These are phyloP conservation scores for Limnothrissa miodon DNA, from an alignment of 2,113 vertebrate genomes.

Conservation along the genomic window DNA sequence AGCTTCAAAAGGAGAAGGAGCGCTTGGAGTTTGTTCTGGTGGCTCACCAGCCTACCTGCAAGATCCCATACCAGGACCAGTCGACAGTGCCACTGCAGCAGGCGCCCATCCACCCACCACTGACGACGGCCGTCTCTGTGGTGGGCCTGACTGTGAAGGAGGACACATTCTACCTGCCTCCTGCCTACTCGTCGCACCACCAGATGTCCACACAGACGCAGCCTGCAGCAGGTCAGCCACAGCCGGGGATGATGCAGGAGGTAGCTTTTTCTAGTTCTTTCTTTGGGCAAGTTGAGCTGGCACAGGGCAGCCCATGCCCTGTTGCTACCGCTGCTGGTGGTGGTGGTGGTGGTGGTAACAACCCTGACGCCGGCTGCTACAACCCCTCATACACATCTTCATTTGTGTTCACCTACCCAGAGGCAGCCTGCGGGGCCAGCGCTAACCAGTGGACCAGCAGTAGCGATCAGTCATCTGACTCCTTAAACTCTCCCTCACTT, in stretches of 20 bases:
- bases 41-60: conserved; percentile 89
- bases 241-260: conserved; percentile 81
- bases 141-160: conserved; percentile 80
- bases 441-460: conserved; percentile 92
- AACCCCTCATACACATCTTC: conserved; percentile 96
- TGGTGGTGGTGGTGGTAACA: conserved; percentile 33
- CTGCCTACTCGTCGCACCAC: conserved; percentile 72
- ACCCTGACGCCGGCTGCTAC: conserved; percentile 77
- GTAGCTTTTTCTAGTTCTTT: conserved; percentile 90
- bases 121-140: conserved; percentile 63
- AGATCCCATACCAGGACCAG: conserved; percentile 86
- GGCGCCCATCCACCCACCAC: conserved; percentile 53
- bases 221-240: conserved; percentile 58
- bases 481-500: conserved; percentile 93
- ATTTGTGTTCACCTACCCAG: conserved; percentile 99
- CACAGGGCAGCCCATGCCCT: conserved; percentile 78
- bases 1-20: conserved; percentile 95
- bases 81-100: conserved; percentile 42
- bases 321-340: conserved; percentile 61
- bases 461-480: conserved; percentile 93
- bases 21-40: conserved; percentile 91
- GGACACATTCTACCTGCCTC: conserved; percentile 81
- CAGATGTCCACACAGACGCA: conserved; percentile 67
- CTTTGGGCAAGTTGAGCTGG: conserved; percentile 81
- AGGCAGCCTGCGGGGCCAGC: conserved; percentile 90